Evolutionary conservation across 2,113 vertebrate genomes (phyloP).

Genomic region (Myrmecophaga tridactyla): DNA sequence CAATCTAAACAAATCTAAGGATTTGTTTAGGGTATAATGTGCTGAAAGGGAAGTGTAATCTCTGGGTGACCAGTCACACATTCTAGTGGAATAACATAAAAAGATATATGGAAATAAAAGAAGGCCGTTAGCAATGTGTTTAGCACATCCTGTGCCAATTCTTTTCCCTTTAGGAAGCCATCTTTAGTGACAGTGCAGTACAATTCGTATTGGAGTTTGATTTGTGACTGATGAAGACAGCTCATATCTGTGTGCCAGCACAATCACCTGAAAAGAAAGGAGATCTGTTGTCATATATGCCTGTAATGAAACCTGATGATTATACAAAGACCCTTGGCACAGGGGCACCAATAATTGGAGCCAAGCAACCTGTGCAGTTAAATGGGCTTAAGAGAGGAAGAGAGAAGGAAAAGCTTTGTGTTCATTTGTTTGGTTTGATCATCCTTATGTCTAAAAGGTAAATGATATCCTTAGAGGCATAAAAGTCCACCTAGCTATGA

Average conservation of each 20-base stretch:
- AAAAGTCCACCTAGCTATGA: background rate
- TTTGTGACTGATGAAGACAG: background rate
- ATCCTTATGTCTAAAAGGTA: background rate
- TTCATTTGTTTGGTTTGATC: background rate
- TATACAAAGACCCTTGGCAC: conserved; percentile 24
- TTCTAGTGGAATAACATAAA: background rate
- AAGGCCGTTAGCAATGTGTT: background rate
- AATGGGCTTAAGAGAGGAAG: background rate
- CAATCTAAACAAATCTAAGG: too few relatives aligned
- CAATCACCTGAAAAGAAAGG: background rate
- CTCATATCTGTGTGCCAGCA: background rate
- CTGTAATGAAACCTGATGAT: conserved; percentile 35
- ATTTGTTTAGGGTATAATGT: background rate
- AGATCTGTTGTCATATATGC: background rate
- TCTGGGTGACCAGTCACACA: background rate
- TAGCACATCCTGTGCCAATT: background rate
- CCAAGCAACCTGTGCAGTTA: background rate
- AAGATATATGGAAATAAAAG: conserved; percentile 28
- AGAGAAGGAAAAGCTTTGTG: background rate
- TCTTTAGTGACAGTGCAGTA: background rate
- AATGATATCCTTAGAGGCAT: background rate
- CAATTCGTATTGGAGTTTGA: background rate
- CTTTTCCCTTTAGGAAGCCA: background rate
- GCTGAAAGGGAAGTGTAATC: background rate
- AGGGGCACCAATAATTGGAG: background rate